These are phyloP conservation scores for Macrocentrus cingulum DNA, from an alignment of 1,140 invertebrate genomes.

Conservation along the genomic window DNA sequence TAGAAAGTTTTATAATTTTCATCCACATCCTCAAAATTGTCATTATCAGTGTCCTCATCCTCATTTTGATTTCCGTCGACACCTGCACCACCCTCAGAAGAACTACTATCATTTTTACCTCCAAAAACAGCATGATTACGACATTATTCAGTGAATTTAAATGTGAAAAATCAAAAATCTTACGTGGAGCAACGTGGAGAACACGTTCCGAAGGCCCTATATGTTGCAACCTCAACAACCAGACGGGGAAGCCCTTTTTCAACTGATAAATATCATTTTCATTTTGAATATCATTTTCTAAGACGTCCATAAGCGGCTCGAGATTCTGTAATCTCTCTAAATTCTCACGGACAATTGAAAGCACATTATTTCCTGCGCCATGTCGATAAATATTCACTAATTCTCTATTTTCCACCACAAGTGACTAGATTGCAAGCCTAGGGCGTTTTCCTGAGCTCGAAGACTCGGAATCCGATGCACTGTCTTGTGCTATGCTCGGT, in stretches of 20 bases:
- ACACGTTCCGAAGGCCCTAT: no score
- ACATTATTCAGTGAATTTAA: no score
- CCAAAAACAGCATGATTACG: no score
- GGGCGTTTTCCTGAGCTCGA: slow-evolving; percentile 38
- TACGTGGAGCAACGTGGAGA: not conserved
- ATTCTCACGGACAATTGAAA: slow-evolving; percentile 34
- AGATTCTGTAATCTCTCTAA: slow-evolving; percentile 28
- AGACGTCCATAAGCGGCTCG: not conserved
- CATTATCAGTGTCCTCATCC: no score
- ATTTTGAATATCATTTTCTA: slow-evolving; percentile 37
- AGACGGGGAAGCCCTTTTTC: slow-evolving; percentile 44
- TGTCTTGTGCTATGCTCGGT: slow-evolving; percentile 40
- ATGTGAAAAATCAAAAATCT: no score
- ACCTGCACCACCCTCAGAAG: no score
- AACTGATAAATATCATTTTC: slow-evolving; percentile 50
- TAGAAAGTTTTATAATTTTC: no score
- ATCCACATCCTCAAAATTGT: no score
- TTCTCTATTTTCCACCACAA: slow-evolving; percentile 60
- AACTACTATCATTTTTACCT: no score
- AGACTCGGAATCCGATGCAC: slow-evolving; percentile 40
- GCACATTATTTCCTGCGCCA: slow-evolving; percentile 59
- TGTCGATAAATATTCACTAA: slow-evolving; percentile 62
- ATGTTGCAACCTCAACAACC: slow-evolving; percentile 44
- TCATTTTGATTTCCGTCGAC: no score
- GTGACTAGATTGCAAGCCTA: slow-evolving; percentile 30